phyloP scores from a whole-genome alignment of 2,113 vertebrate genomes.

The Channa argus region DNA sequence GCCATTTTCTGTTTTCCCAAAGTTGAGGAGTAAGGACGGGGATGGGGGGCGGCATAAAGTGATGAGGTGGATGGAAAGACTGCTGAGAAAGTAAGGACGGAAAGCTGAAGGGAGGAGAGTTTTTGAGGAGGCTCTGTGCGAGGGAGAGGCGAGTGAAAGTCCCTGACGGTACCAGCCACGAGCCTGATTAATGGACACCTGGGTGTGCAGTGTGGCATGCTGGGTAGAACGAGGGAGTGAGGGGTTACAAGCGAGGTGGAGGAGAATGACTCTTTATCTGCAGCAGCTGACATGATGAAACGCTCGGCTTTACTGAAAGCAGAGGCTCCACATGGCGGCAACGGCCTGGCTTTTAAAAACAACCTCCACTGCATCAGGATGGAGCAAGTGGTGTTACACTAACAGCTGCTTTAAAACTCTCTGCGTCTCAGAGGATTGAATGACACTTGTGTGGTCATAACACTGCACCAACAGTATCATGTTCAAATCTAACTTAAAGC shows the following conservation, averaged over 20 bases:
- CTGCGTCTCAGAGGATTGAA: no score
- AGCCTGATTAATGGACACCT: constrained; percentile 69
- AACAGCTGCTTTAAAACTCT: no score
- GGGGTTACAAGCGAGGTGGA: constrained; percentile 48
- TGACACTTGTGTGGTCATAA: no score
- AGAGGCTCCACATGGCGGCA: constrained; percentile 28
- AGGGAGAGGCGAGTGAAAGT: constrained; percentile 24
- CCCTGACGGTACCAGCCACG: constrained; percentile 75
- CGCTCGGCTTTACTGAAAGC: constrained; percentile 23
- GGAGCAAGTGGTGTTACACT: no score
- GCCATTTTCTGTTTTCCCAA: no score
- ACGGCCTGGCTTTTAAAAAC: not conserved
- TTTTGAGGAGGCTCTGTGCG: constrained; percentile 30
- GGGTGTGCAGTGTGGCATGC: constrained; percentile 36
- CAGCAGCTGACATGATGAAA: constrained; percentile 44
- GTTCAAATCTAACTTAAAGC: no score
- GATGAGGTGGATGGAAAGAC: constrained; percentile 33
- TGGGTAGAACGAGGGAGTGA: constrained; percentile 39
- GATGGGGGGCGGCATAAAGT: constrained; percentile 43
- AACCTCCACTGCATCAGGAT: not conserved
- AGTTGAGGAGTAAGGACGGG: constrained; percentile 1
- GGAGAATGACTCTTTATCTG: constrained; percentile 29
- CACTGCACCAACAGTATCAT: no score
- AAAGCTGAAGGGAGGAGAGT: constrained; percentile 27
- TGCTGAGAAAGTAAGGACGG: constrained; percentile 38